Evolutionary conservation across 2,888 invertebrate genomes (phyloP).

Genomic region (Leistus spinibarbis): DNA sequence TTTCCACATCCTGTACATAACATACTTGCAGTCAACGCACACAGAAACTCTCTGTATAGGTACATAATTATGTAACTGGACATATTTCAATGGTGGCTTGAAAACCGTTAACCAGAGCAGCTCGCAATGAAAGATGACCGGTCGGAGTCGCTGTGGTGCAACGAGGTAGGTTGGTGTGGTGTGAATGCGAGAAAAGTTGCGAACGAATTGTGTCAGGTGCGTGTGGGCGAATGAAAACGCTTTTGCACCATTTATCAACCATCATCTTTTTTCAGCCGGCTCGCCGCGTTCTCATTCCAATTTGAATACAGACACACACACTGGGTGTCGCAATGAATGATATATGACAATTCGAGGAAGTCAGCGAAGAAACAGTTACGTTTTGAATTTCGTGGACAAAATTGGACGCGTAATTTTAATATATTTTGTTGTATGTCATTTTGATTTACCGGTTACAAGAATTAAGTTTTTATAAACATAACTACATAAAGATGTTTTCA

Average conservation of each 20-base stretch:
- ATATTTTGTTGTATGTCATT: not conserved
- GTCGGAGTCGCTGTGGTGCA: too few relatives aligned
- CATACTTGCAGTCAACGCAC: not conserved
- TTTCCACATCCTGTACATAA: not conserved
- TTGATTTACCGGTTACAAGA: not conserved
- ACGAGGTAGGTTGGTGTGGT: not conserved
- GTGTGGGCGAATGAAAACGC: conserved; percentile 7
- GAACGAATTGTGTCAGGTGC: conserved; percentile 8
- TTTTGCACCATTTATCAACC: conserved; percentile 4
- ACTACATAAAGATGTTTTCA: not conserved
- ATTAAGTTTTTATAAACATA: not conserved
- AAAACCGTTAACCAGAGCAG: not conserved
- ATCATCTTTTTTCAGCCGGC: not conserved
- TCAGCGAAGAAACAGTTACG: not conserved
- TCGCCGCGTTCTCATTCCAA: not conserved
- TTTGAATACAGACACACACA: not conserved
- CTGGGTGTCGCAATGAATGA: not conserved
- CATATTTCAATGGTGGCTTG: conserved; percentile 1
- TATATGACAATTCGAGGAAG: not conserved
- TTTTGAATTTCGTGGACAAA: not conserved
- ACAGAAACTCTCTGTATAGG: not conserved
- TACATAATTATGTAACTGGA: conserved; percentile 10
- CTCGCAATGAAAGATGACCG: conserved; percentile 2
- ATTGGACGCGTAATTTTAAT: not conserved
- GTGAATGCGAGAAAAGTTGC: not conserved